phyloP scores from a whole-genome alignment of 2,888 invertebrate genomes.

The Drosophila austrosaltans region DNA sequence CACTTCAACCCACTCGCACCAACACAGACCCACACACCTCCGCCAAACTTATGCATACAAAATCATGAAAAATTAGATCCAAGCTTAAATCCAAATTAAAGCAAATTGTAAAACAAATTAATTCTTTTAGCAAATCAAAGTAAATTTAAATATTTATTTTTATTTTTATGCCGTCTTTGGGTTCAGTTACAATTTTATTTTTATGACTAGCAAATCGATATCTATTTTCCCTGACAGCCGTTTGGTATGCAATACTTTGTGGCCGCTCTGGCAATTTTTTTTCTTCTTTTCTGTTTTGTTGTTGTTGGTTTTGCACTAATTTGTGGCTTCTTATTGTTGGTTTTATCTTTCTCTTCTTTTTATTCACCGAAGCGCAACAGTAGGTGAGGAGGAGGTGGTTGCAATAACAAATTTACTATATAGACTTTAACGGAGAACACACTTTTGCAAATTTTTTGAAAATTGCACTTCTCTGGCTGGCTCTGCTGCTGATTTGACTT shows the following conservation, averaged over 20 bases:
- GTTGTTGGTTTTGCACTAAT: slow-evolving; percentile 31
- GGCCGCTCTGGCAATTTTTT: slow-evolving; percentile 45
- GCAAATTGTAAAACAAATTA: slow-evolving; percentile 47
- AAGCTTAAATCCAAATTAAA: slow-evolving; percentile 49
- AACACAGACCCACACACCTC: slow-evolving; percentile 4
- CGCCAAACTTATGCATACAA: background rate
- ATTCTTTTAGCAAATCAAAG: background rate
- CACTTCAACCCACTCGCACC: slow-evolving; percentile 16
- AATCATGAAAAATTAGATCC: slow-evolving; percentile 12
- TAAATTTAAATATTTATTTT: slow-evolving; percentile 34
- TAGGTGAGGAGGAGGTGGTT: slow-evolving; percentile 8
- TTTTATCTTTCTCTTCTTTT: slow-evolving; percentile 45
- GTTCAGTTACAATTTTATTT: slow-evolving; percentile 28
- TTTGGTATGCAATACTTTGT: slow-evolving; percentile 72
- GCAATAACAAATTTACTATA: slow-evolving; percentile 41
- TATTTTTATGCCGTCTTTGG: slow-evolving; percentile 18
- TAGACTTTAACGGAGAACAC: slow-evolving; percentile 48
- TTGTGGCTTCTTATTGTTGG: slow-evolving; percentile 26
- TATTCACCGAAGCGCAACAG: slow-evolving; percentile 64
- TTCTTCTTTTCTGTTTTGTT: slow-evolving; percentile 2
- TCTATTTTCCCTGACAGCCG: slow-evolving; percentile 73
- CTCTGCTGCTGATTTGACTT: slow-evolving; percentile 30
- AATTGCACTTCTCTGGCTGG: slow-evolving; percentile 51
- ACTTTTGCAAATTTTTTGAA: slow-evolving; percentile 36
- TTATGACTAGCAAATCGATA: slow-evolving; percentile 68